Percentiles rank a stretch among this genome's conserved stretches.
phyloP scores from a whole-genome alignment of 2,113 vertebrate genomes.

The Boulengeromyrus knoepffleri region DNA sequence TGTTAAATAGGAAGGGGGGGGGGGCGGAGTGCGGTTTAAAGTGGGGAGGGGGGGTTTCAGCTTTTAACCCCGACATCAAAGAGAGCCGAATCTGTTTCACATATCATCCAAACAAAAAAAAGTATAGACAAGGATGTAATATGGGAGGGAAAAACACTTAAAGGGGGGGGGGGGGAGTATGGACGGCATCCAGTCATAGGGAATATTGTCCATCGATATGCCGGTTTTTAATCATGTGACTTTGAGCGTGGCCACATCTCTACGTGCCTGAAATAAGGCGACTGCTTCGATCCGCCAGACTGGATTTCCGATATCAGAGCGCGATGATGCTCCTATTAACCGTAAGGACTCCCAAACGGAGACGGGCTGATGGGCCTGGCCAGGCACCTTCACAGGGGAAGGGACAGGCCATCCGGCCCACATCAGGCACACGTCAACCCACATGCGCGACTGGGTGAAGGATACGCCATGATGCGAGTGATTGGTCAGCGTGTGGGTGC shows the following conservation, averaged over 20 bases:
- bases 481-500: not conserved
- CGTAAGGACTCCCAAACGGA: not conserved
- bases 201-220: conserved; percentile 11
- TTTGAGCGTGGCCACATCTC: not conserved
- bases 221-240: conserved; percentile 11
- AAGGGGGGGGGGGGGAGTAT: not conserved
- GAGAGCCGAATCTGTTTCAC: conserved; percentile 34
- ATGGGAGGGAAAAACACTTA: conserved; percentile 29
- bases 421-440: not conserved
- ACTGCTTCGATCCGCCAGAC: not conserved
- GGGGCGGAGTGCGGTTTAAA: conserved; percentile 36
- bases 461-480: not conserved
- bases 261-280: not conserved
- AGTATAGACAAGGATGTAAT: conserved; percentile 28
- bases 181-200: conserved; percentile 13
- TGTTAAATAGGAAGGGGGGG: conserved; percentile 31
- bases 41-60: conserved; percentile 21
- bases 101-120: conserved; percentile 31
- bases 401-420: not conserved
- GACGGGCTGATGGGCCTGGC: not conserved
- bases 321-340: not conserved
- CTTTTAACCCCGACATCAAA: conserved; percentile 31
- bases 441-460: not conserved
- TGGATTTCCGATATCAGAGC: not conserved
- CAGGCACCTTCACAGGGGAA: not conserved